These are phyloP conservation scores for Pipistrellus pipistrellus DNA, from an alignment of 2,797 vertebrate genomes.

Conservation along the genomic window DNA sequence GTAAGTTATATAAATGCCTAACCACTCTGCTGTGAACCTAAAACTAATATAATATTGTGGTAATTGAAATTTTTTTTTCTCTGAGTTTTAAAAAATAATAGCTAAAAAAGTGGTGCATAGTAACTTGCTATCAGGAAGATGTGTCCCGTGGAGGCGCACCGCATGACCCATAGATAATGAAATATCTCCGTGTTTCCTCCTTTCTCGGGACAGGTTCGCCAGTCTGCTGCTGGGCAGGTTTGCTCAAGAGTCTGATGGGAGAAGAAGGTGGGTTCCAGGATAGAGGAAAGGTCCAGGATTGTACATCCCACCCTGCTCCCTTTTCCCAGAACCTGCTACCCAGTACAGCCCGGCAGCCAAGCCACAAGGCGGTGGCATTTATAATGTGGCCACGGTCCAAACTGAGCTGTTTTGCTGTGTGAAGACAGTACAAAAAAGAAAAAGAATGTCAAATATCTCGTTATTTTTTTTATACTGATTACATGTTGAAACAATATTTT, in stretches of 20 bases:
- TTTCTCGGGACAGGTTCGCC: not conserved
- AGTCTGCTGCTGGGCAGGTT: not conserved
- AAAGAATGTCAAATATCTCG: not conserved
- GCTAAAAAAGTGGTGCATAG: not conserved
- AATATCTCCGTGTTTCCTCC: not conserved
- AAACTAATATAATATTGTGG: not conserved
- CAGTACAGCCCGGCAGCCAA: not conserved
- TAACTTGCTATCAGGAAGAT: not conserved
- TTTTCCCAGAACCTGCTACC: not conserved
- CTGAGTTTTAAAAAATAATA: not conserved
- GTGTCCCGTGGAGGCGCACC: not conserved
- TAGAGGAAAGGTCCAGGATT: not conserved
- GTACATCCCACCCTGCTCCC: not conserved
- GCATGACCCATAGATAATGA: not conserved
- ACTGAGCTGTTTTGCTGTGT: not conserved
- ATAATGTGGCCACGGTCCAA: not conserved
- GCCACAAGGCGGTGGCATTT: not conserved
- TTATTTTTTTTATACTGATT: not conserved
- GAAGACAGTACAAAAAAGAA: not conserved
- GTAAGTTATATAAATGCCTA: not conserved
- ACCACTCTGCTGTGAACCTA: not conserved
- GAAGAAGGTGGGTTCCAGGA: not conserved
- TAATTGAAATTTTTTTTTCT: too few relatives aligned
- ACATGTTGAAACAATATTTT: constrained; percentile 24
- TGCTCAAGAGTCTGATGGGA: not conserved